A percentile compares a stretch with the other conserved stretches of the same genome.
phyloP scores from a whole-genome alignment of 2,888 invertebrate genomes.

The Leptarthrus brevirostris region DNA sequence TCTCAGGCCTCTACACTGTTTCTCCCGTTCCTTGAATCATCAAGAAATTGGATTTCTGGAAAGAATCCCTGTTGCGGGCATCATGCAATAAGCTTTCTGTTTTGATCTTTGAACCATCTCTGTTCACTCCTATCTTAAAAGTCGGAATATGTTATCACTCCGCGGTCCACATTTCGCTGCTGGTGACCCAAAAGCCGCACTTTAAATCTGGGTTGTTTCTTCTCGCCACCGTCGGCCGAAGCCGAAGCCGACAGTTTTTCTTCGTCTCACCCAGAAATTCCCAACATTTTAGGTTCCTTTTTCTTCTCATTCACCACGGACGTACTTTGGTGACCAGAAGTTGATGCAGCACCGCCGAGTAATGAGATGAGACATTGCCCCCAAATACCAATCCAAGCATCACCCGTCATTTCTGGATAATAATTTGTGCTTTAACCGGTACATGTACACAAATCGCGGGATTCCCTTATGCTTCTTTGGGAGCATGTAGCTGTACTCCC shows the following conservation, averaged over 20 bases:
- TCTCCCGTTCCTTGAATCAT: no score
- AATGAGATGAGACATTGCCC: conserved; percentile 14
- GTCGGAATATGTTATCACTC: not conserved
- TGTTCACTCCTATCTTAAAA: not conserved
- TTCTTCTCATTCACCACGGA: not conserved
- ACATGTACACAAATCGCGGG: conserved; percentile 10
- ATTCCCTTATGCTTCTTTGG: conserved; percentile 20
- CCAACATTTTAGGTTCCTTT: not conserved
- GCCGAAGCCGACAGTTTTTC: not conserved
- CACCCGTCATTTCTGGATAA: conserved; percentile 9
- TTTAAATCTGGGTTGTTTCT: not conserved
- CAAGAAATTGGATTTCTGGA: not conserved
- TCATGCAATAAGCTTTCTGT: conserved; percentile 5
- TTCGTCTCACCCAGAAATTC: conserved; percentile 12
- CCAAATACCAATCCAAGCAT: not conserved
- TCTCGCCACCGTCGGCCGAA: not conserved
- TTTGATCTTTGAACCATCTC: conserved; percentile 4
- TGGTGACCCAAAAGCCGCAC: not conserved
- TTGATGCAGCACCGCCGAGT: not conserved
- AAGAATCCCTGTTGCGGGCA: conserved; percentile 6
- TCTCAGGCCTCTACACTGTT: not conserved
- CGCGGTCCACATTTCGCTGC: not conserved
- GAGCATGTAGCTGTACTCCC: not conserved
- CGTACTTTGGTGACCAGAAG: not conserved
- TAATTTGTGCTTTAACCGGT: not conserved